These are phyloP conservation scores for Coilia nasus DNA, from an alignment of 2,797 vertebrate genomes.

Conservation along the genomic window DNA sequence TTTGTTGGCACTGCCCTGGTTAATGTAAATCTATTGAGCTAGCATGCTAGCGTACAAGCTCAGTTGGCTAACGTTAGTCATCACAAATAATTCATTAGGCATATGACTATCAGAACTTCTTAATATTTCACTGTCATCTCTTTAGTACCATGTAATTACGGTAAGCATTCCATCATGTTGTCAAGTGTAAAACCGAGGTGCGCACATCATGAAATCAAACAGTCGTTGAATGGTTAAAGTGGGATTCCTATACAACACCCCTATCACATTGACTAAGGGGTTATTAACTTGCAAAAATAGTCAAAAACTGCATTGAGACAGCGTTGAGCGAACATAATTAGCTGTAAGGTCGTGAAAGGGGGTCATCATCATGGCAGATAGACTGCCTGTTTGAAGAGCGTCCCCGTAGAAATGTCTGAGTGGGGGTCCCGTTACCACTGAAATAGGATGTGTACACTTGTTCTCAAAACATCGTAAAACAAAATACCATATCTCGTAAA, in stretches of 20 bases:
- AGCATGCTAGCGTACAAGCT: background rate
- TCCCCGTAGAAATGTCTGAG: constrained; percentile 11
- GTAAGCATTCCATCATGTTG: background rate
- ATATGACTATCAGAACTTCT: background rate
- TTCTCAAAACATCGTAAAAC: constrained; percentile 2
- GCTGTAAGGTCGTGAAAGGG: background rate
- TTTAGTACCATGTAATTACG: background rate
- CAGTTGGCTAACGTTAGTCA: background rate
- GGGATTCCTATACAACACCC: background rate
- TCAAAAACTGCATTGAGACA: too few species aligned
- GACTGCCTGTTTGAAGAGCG: background rate
- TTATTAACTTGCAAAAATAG: background rate
- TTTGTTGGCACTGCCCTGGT: background rate
- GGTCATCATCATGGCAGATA: constrained; percentile 24
- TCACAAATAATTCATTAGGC: background rate
- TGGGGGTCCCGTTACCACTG: background rate
- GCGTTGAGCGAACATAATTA: background rate
- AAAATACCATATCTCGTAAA: background rate
- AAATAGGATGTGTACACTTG: constrained; percentile 17
- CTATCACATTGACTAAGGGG: background rate
- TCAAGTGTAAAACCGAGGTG: background rate
- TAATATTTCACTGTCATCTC: background rate
- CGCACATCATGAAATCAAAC: background rate
- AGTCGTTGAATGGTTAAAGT: background rate
- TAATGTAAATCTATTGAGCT: background rate